These are phyloP conservation scores for Vesta saturnalis DNA, from an alignment of 2,888 invertebrate species.

Conservation along the genomic window DNA sequence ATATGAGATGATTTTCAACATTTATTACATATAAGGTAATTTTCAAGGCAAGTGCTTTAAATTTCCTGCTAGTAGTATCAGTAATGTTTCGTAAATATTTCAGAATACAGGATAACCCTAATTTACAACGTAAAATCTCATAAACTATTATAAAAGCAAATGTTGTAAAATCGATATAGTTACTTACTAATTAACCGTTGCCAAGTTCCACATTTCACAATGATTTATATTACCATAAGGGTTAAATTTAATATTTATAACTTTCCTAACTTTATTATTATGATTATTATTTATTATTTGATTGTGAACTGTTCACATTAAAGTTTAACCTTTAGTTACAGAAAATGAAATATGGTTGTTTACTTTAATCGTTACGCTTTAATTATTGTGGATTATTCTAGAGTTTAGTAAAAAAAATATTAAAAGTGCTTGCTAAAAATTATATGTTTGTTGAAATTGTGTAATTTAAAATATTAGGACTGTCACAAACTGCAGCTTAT, in stretches of 20 bases:
- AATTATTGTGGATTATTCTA: too few relatives aligned
- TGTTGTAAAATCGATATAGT: slow-evolving; percentile 18
- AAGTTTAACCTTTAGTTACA: background rate
- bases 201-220: slow-evolving; percentile 11
- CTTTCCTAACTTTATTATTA: slow-evolving; percentile 22
- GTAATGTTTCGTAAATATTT: slow-evolving; percentile 22
- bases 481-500: too few relatives aligned
- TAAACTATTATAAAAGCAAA: slow-evolving; percentile 19
- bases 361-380: background rate
- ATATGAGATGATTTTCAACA: slow-evolving; percentile 8
- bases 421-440: too few relatives aligned
- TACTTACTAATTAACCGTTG: slow-evolving; percentile 25
- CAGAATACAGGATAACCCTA: slow-evolving; percentile 5
- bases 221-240: slow-evolving; percentile 22
- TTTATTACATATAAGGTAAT: background rate
- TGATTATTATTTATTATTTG: slow-evolving; percentile 8
- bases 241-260: slow-evolving; percentile 23
- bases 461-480: too few relatives aligned
- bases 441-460: too few relatives aligned
- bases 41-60: slow-evolving; percentile 21
- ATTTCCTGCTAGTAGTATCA: slow-evolving; percentile 19
- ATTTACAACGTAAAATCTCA: slow-evolving; percentile 12
- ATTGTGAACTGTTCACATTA: background rate
- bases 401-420: too few relatives aligned
- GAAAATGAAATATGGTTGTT: background rate